Evolutionary conservation across 2,113 vertebrate species (phyloP).

Genomic region (Dendropsophus ebraccatus): DNA sequence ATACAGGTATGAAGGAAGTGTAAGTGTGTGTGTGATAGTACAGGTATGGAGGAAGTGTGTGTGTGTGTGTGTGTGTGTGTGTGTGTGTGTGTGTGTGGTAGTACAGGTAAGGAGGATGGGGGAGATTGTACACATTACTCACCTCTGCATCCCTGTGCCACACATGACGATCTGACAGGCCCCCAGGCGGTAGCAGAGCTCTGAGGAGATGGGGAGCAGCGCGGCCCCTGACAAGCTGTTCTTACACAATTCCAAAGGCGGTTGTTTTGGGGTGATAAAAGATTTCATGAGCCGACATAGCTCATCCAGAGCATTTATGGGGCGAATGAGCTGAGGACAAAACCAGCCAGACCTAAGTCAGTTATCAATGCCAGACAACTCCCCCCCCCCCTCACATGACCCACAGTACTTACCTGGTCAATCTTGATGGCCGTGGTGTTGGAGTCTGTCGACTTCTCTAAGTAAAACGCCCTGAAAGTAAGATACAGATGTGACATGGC

Average conservation of each 20-base stretch:
- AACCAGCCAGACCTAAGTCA: neutral
- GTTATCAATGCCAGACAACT: neutral
- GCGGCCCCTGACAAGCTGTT: conserved; percentile 78
- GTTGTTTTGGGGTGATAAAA: conserved; percentile 76
- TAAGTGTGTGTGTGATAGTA: neutral
- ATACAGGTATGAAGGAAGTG: neutral
- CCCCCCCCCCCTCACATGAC: neutral
- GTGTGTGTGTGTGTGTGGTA: too few relatives aligned
- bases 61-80: too few relatives aligned
- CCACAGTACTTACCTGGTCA: conserved; percentile 82
- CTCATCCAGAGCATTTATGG: conserved; percentile 96
- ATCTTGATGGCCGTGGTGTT: conserved; percentile 93
- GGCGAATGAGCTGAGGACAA: conserved; percentile 85
- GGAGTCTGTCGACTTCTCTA: conserved; percentile 93
- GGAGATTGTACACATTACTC: conserved; percentile 40
- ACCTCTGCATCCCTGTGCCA: conserved; percentile 96
- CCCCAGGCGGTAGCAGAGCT: conserved; percentile 95
- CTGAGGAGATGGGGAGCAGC: conserved; percentile 87
- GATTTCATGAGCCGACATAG: conserved; percentile 94
- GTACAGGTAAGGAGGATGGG: neutral
- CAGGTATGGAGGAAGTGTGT: too few relatives aligned
- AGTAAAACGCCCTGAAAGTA: conserved; percentile 88
- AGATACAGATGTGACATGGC: too few relatives aligned
- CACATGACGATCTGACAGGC: conserved; percentile 95
- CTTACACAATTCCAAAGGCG: conserved; percentile 65